A percentile compares a stretch with the other conserved stretches of the same genome.
Conservation (phyloP, 2,797 vertebrate genomes). For the Phrynocephalus guinanensis region DNA sequence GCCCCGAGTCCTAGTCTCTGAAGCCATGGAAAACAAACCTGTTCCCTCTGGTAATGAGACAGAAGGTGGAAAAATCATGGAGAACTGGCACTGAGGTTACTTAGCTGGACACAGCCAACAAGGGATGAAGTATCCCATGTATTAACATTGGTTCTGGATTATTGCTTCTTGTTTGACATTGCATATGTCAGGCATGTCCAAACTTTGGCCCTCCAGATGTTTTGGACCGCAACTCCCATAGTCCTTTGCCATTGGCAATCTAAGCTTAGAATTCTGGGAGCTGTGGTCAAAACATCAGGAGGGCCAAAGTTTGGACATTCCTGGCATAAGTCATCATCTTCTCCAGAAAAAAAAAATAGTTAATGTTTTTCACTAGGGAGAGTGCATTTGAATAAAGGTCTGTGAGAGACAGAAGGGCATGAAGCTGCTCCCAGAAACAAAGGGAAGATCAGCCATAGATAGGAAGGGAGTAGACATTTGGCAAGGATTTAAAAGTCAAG, state of each 20-base stretch:
- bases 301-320: too few relatives aligned
- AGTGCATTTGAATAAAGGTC: conserved; percentile 6
- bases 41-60: not conserved
- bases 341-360: not conserved
- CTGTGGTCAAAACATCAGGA: too few relatives aligned
- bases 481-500: not conserved
- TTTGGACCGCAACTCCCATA: too few relatives aligned
- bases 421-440: not conserved
- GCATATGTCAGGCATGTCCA: not conserved
- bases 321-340: conserved; percentile 1
- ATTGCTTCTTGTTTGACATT: conserved; percentile 8
- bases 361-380: conserved; percentile 33
- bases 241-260: too few relatives aligned
- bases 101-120: not conserved
- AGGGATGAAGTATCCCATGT: not conserved
- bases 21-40: too few relatives aligned
- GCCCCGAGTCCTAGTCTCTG: too few relatives aligned
- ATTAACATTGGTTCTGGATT: not conserved
- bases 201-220: too few relatives aligned
- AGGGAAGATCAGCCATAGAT: not conserved
- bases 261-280: too few relatives aligned
- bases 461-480: not conserved
- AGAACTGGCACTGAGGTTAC: not conserved
- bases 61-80: not conserved
- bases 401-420: conserved; percentile 13